Evolutionary conservation across 2,113 vertebrate species (phyloP).

Genomic region (Eolophus roseicapilla): DNA sequence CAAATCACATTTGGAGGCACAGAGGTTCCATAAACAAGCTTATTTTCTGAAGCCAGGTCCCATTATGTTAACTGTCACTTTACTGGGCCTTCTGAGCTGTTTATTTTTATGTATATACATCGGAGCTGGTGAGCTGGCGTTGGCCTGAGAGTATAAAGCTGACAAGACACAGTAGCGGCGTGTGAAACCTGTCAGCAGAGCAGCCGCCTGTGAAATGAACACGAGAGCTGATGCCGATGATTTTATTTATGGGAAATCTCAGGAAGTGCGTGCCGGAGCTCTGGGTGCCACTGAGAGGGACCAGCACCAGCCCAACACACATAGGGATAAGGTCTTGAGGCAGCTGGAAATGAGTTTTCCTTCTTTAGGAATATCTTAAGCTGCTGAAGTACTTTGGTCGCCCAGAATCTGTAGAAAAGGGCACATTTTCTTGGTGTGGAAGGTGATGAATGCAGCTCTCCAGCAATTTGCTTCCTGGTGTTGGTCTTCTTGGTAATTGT

Average conservation of each 20-base stretch:
- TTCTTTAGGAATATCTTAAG: background rate
- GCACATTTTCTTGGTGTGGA: background rate
- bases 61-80: conserved; percentile 65
- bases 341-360: background rate
- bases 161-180: conserved; percentile 70
- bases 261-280: background rate
- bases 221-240: background rate
- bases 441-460: background rate
- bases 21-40: conserved; percentile 58
- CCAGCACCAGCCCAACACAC: fast-evolving
- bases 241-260: conserved; percentile 73
- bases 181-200: conserved; percentile 74
- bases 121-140: conserved; percentile 34
- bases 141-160: conserved; percentile 71
- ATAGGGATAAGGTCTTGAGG: background rate
- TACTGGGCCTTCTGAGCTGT: conserved; percentile 68
- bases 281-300: background rate
- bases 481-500: background rate
- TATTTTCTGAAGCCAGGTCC: conserved; percentile 46
- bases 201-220: conserved; percentile 82
- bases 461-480: background rate
- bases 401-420: background rate
- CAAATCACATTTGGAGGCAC: conserved; percentile 37
- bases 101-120: conserved; percentile 74
- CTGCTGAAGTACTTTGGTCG: background rate